Base-by-base conservation (phyloP, 2,888 invertebrate genomes). In the Dermolepida albohirtum region DNA sequence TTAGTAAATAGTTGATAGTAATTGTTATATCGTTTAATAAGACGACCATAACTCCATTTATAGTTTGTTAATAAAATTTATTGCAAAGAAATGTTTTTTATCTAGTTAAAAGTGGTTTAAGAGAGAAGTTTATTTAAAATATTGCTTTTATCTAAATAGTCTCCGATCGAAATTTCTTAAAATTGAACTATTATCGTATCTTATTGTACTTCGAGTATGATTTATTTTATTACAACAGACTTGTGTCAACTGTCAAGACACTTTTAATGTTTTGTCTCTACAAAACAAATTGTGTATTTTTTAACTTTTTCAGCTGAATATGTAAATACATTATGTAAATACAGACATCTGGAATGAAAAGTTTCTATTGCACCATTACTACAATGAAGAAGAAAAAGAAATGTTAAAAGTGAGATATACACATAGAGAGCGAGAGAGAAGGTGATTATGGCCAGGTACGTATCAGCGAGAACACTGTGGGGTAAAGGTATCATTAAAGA, bases 401-500 rank as follows among this genome's bases (percentile, higher is more conserved):
- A 22, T 2, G 4, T n/a, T 4, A 5, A 12, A 39, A 16, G 40
- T 39, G 64, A n/a, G 22, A 22, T 22, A 22, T 4, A 22, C 22
- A 22, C 4, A 22, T 22, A 65, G 52, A 39, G 64, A 50, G 52
- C 44, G 29, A 65, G 29, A 65, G 51, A 54, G 41, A 44, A 27
- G 54, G 10, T 54, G 52, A 10, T 34, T 47, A 65, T 17, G 41
- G 6, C 8, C 6, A 29, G 34, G 8, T 34, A 54, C 40, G 40
- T 54, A 54, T 54, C 54, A 54, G 40, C 54, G 39, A 40, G 40
- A 40, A 54, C 39, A 54, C 40, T 39, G 40, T 17, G 51, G 62
- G 40, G 59, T 59, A 62, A 62, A 67, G 62, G 67, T 67, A 62
- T 67, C 67, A 62, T 67, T 59, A 67, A 74, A 76, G 72, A 66